A percentile compares a stretch with the other conserved stretches of the same genome.
phyloP scores from a whole-genome alignment of 2,113 vertebrate genomes.

The Mugil cephalus region DNA sequence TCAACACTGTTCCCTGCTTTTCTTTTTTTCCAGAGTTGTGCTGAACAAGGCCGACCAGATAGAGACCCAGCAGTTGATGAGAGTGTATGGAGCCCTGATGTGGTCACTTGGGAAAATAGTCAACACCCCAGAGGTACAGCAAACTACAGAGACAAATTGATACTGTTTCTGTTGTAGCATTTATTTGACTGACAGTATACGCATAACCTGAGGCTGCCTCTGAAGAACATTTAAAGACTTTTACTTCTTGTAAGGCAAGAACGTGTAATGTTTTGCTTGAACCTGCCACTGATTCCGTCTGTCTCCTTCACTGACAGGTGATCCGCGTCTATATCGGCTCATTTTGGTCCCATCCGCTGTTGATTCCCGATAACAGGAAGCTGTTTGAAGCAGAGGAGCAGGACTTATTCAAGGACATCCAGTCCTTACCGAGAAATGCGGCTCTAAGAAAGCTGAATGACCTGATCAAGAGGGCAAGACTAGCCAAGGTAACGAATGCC shows the following conservation, averaged over 20 bases:
- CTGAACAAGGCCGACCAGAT: conserved; percentile 99
- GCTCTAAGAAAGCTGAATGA: conserved; percentile 97
- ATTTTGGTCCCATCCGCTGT: conserved; percentile 96
- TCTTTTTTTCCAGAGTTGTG: conserved; percentile 86
- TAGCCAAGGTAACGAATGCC: conserved; percentile 89
- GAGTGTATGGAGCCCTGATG: conserved; percentile 98
- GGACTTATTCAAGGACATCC: conserved; percentile 96
- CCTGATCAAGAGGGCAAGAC: conserved; percentile 95
- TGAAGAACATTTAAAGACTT: too few species aligned
- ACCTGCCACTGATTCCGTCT: background rate
- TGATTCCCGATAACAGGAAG: conserved; percentile 97
- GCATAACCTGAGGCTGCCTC: too few species aligned
- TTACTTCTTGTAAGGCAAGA: background rate
- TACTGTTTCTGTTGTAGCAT: too few species aligned
- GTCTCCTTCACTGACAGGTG: conserved; percentile 77
- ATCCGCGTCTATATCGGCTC: conserved; percentile 99
- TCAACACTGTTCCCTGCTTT: background rate
- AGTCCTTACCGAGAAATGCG: conserved; percentile 95
- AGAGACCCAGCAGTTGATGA: conserved; percentile 98
- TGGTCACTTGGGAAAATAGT: conserved; percentile 98
- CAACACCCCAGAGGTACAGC: conserved; percentile 91
- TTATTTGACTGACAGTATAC: too few species aligned
- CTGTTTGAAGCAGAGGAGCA: conserved; percentile 97
- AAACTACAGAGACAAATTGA: background rate
- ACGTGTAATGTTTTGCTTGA: background rate